These are phyloP conservation scores for Mastigias papua DNA, from an alignment of 30 jellyfish, hydroid and myxozoan genomes.

Conservation along the genomic window DNA sequence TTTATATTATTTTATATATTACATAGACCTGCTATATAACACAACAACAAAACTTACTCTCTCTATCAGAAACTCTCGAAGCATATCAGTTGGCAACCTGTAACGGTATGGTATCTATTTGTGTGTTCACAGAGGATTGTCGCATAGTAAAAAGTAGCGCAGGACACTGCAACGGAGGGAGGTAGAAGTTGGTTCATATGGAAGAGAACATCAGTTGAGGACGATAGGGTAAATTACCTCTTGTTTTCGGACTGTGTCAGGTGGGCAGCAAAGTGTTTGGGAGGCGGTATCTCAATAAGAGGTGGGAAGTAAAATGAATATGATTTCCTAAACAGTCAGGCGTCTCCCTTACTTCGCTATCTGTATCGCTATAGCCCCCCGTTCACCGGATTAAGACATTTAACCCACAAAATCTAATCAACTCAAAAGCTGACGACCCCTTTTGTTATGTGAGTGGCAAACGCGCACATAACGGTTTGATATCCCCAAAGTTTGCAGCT, in stretches of 20 bases:
- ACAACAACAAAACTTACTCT: background rate
- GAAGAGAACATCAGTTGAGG: no score
- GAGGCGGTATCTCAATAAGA: no score
- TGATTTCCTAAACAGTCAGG: no score
- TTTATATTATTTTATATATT: background rate
- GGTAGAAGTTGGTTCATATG: no score
- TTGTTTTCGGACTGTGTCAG: no score
- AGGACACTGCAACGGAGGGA: no score
- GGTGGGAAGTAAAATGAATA: no score
- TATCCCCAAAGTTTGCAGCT: constrained; percentile 5
- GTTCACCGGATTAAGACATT: constrained; percentile 8
- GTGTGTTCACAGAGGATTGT: no score
- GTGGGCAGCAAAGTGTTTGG: no score
- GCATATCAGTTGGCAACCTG: background rate
- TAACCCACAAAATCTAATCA: constrained; percentile 28
- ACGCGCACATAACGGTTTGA: constrained; percentile 36
- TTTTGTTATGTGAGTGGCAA: constrained; percentile 31
- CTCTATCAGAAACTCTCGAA: background rate
- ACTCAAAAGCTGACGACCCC: constrained; percentile 6
- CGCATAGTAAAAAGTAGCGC: no score
- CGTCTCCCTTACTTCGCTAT: background rate
- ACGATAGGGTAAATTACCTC: no score
- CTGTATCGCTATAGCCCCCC: constrained; percentile 13
- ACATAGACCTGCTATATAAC: constrained; percentile 72
- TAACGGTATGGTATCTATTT: no score